These are phyloP conservation scores for Atherinosoma microstoma DNA, from an alignment of 2,797 vertebrate genomes.

Conservation along the genomic window DNA sequence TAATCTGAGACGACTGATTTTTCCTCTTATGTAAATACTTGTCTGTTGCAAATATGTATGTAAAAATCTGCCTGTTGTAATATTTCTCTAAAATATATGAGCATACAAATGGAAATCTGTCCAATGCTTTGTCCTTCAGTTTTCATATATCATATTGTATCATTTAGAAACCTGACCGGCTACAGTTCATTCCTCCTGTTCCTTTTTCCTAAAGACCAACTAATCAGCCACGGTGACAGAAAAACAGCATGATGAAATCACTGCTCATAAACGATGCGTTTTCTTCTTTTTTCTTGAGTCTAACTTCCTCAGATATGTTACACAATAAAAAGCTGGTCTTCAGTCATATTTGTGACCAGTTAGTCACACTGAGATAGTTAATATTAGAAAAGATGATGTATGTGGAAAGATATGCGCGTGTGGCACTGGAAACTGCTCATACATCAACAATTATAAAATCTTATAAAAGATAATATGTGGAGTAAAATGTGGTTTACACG, in stretches of 20 bases:
- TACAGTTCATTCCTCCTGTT: background rate
- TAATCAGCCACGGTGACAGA: slow-evolving; percentile 5
- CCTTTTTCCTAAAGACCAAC: background rate
- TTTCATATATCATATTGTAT: background rate
- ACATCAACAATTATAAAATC: slow-evolving; percentile 2
- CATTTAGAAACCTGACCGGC: background rate
- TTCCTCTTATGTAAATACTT: background rate
- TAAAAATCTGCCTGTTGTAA: background rate
- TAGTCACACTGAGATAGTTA: slow-evolving; percentile 30
- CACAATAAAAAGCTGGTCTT: background rate
- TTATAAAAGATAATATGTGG: background rate
- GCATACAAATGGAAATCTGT: slow-evolving; percentile 6
- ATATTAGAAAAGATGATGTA: slow-evolving; percentile 40
- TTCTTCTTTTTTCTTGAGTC: background rate
- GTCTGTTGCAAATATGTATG: background rate
- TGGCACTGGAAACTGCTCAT: background rate
- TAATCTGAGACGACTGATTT: background rate
- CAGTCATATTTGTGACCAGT: slow-evolving; percentile 10
- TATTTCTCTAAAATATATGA: background rate
- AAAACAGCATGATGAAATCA: slow-evolving; percentile 6
- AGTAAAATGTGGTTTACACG: background rate
- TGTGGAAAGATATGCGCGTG: slow-evolving; percentile 19
- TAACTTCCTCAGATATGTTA: slow-evolving; percentile 52
- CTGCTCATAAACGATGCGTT: background rate
- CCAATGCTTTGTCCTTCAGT: background rate